phyloP scores from a whole-genome alignment of 2,113 vertebrate genomes.

The Salminus brasiliensis region DNA sequence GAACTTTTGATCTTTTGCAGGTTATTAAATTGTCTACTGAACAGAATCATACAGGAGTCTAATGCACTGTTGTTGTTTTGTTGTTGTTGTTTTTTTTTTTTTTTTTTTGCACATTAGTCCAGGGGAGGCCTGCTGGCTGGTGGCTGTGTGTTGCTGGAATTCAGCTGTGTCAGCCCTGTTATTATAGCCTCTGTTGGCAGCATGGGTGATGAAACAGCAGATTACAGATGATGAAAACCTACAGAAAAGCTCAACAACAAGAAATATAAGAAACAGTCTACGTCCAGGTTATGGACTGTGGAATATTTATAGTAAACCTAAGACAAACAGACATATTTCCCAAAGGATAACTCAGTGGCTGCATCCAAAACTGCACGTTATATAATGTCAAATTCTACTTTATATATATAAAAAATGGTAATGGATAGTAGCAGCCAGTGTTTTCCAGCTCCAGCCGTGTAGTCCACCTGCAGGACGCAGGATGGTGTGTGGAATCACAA shows the following conservation, averaged over 20 bases:
- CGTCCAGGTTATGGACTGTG: not conserved
- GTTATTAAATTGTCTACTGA: no score
- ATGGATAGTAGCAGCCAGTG: no score
- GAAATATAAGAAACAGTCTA: not conserved
- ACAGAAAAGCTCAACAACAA: not conserved
- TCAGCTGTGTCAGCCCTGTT: not conserved
- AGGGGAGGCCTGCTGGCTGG: not conserved
- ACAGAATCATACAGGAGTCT: not conserved
- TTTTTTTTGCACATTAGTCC: not conserved
- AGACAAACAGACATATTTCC: not conserved
- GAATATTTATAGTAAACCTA: not conserved
- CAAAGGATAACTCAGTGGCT: no score
- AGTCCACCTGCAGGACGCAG: no score
- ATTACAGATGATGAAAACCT: not conserved
- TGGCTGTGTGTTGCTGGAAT: not conserved
- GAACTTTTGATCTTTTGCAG: constrained; percentile 1
- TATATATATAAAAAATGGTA: no score
- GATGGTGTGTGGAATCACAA: no score
- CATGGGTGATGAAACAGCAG: not conserved
- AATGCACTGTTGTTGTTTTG: not conserved
- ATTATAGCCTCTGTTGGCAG: not conserved
- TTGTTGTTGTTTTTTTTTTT: no score
- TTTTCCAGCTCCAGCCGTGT: no score
- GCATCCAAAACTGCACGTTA: no score
- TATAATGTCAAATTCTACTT: no score